Conservation (phyloP, 1,140 invertebrate species). For the Limonius californicus region DNA sequence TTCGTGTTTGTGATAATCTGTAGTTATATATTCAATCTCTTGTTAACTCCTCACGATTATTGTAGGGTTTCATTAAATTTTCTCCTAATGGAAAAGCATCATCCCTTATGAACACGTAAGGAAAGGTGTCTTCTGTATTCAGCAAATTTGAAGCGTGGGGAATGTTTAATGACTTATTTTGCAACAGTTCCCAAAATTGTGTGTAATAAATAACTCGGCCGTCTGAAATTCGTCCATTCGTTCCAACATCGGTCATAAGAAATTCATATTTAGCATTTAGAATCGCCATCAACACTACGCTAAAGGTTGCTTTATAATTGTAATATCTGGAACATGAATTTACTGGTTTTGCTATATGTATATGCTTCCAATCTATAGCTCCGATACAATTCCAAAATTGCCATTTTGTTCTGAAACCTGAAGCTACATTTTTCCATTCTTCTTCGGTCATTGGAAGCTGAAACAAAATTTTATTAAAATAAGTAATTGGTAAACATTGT, state of each 20-base stretch:
- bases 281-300: constrained; percentile 43
- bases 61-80: constrained; percentile 49
- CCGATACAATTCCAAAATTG: constrained; percentile 12
- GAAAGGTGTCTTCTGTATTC: not conserved
- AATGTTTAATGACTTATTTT: constrained; percentile 17
- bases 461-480: not conserved
- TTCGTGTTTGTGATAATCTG: constrained; percentile 24
- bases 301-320: constrained; percentile 46
- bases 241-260: constrained; percentile 35
- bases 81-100: constrained; percentile 11
- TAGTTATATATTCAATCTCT: constrained; percentile 24
- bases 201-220: constrained; percentile 31
- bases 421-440: constrained; percentile 9
- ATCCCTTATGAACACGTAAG: not conserved
- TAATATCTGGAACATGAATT: constrained; percentile 32
- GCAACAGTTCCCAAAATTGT: constrained; percentile 25
- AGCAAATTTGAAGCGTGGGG: not conserved
- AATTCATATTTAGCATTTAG: too few species aligned
- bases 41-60: constrained; percentile 35
- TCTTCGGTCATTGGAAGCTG: constrained; percentile 1
- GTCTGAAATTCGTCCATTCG: constrained; percentile 35
- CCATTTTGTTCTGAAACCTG: constrained; percentile 14
- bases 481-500: too few species aligned
- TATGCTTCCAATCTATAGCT: constrained; percentile 19
- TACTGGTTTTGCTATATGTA: constrained; percentile 19